Evolutionary conservation across 2,113 vertebrate genomes (phyloP).

Genomic region (Hyaena hyaena): DNA sequence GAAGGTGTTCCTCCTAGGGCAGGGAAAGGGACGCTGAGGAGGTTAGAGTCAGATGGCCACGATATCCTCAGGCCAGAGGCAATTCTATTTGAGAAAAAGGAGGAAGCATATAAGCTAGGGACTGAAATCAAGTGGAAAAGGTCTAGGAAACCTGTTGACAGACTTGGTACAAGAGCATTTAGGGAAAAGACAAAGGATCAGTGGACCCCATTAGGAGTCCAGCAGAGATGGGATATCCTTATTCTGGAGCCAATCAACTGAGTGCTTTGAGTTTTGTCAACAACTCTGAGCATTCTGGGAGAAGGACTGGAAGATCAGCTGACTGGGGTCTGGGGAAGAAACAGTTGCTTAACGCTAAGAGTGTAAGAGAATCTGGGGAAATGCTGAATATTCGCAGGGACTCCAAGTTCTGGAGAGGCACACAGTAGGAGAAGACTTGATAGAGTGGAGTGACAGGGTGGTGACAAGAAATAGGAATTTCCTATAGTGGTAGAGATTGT

Average conservation of each 20-base stretch:
- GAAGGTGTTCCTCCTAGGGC: background rate
- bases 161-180: background rate
- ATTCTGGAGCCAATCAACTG: background rate
- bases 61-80: background rate
- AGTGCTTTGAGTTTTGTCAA: background rate
- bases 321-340: background rate
- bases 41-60: background rate
- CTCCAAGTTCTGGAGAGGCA: background rate
- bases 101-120: background rate
- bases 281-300: background rate
- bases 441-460: background rate
- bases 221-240: background rate
- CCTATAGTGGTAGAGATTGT: background rate
- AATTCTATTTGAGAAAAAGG: background rate
- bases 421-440: background rate
- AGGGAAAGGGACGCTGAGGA: background rate
- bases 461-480: background rate
- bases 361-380: background rate
- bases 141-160: background rate
- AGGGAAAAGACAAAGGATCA: background rate
- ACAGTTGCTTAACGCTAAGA: background rate
- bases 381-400: background rate
- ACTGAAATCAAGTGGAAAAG: background rate
- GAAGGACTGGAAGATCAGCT: background rate
- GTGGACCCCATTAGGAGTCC: background rate